These are phyloP conservation scores for Ochotona curzoniae DNA, from an alignment of 2,113 vertebrate species.

Conservation along the genomic window DNA sequence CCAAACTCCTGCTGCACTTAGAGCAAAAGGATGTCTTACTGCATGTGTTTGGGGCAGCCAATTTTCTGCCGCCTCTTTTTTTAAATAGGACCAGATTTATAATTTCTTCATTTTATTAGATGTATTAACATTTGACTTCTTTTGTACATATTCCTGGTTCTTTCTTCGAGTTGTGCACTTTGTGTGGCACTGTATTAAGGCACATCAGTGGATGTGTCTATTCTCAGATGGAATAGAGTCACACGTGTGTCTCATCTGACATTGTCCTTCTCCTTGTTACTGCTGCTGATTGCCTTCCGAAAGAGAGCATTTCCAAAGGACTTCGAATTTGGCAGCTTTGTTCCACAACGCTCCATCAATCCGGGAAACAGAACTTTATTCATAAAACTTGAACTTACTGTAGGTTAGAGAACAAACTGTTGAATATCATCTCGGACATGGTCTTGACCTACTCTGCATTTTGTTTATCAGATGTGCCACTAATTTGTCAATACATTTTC, in stretches of 20 bases:
- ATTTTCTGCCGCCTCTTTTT: neutral
- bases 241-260: too few relatives aligned
- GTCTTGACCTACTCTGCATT: neutral
- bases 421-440: neutral
- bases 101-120: neutral
- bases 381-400: neutral
- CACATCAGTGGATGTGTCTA: neutral
- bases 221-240: neutral
- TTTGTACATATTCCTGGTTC: neutral
- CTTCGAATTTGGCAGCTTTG: neutral
- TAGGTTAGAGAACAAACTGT: neutral
- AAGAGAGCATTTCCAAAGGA: neutral
- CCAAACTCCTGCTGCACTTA: too few relatives aligned
- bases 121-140: neutral
- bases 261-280: neutral
- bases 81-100: neutral
- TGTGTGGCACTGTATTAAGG: neutral
- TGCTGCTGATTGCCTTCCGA: neutral
- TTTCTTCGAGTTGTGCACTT: slow-evolving; percentile 34
- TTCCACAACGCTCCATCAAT: neutral
- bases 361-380: slow-evolving; percentile 7
- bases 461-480: neutral
- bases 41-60: neutral
- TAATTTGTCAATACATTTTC: neutral
- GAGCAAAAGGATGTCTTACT: neutral